Conservation (phyloP, 1,140 invertebrate species). For the Lepidurus couesii region DNA sequence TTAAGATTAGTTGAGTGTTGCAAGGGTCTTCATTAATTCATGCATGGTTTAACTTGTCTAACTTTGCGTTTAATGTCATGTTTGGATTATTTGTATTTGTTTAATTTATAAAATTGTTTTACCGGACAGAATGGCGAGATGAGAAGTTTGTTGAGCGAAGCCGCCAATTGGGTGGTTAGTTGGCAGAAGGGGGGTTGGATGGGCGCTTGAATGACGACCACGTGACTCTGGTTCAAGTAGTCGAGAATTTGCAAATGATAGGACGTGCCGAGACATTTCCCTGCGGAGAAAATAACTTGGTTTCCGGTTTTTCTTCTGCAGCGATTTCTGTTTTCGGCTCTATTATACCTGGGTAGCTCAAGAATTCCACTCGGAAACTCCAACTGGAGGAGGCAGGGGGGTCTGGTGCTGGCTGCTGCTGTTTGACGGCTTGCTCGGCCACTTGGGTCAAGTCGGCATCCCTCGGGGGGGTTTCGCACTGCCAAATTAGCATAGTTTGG, state of each 20-base stretch:
- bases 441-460: neutral
- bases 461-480: neutral
- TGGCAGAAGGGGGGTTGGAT: neutral
- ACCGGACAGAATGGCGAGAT: constrained; percentile 8
- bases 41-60: neutral
- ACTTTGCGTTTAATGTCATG: neutral
- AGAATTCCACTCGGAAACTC: neutral
- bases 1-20: neutral
- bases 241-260: constrained; percentile 16
- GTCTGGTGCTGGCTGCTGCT: neutral
- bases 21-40: neutral
- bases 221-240: constrained; percentile 8
- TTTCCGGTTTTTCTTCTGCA: neutral
- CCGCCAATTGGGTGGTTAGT: neutral
- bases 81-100: neutral
- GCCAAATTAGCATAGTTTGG: neutral
- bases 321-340: neutral
- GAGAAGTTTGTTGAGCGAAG: neutral
- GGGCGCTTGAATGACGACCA: neutral
- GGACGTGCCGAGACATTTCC: neutral
- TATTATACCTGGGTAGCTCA: neutral
- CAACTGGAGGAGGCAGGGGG: neutral
- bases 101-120: neutral
- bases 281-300: neutral
- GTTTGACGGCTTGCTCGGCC: neutral